These are phyloP conservation scores for Microtus pennsylvanicus DNA, from an alignment of 2,113 vertebrate species.

Conservation along the genomic window DNA sequence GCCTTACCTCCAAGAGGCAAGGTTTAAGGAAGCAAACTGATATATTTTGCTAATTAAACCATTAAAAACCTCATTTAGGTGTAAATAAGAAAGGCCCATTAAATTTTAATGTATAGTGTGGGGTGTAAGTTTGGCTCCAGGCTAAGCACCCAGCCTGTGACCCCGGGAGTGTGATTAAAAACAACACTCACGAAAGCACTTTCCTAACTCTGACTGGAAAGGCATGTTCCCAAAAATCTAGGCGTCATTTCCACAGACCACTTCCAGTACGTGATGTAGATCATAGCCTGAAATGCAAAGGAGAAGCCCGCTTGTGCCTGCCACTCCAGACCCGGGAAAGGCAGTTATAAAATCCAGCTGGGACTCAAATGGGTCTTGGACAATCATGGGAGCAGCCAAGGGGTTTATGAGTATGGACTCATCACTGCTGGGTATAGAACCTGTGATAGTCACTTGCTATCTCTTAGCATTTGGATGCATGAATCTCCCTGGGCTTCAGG, in stretches of 20 bases:
- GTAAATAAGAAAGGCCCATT: constrained; percentile 86
- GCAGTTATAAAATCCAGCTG: neutral
- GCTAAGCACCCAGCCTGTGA: neutral
- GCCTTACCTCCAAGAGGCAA: constrained; percentile 74
- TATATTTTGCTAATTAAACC: constrained; percentile 85
- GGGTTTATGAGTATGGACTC: neutral
- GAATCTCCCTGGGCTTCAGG: neutral
- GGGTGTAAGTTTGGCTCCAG: constrained; percentile 42
- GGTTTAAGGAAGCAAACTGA: constrained; percentile 84
- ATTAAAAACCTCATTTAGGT: constrained; percentile 86
- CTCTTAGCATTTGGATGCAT: neutral
- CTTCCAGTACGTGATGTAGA: neutral
- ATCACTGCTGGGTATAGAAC: neutral
- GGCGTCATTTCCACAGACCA: rapidly evolving
- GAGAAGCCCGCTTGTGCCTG: neutral
- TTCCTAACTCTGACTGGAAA: neutral
- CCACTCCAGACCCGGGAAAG: neutral
- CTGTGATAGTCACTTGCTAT: neutral
- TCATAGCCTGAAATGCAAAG: neutral
- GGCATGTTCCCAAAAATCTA: neutral
- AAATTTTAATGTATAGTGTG: constrained; percentile 82
- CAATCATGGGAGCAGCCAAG: neutral
- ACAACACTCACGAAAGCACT: constrained; percentile 66
- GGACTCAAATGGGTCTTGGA: neutral
- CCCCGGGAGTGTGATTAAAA: constrained; percentile 80